phyloP scores from a whole-genome alignment of 2,888 invertebrate genomes.

The Apamea crenata region DNA sequence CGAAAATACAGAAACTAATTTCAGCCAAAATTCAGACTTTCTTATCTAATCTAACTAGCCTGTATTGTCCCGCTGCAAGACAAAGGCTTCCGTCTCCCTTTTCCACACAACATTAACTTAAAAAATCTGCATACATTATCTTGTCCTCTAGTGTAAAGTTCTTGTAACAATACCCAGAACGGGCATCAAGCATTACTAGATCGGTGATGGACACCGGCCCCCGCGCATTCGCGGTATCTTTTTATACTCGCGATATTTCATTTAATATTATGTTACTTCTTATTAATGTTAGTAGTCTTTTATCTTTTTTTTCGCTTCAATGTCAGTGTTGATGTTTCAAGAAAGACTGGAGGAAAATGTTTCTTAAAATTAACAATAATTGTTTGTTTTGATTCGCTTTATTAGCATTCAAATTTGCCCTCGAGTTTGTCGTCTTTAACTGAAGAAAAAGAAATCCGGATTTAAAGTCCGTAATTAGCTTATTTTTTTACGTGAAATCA shows the following conservation, averaged over 20 bases:
- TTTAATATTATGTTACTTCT: conserved; percentile 48
- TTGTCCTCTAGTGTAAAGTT: conserved; percentile 61
- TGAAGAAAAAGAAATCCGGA: not conserved
- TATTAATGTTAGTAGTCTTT: conserved; percentile 34
- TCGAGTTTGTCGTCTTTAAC: not conserved
- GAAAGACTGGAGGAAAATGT: conserved; percentile 50
- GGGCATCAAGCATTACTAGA: conserved; percentile 56
- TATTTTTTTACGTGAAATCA: conserved; percentile 41
- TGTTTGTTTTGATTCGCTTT: conserved; percentile 38
- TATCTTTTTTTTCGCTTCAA: conserved; percentile 27
- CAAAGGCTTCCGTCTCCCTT: too few species aligned
- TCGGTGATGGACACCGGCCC: conserved; percentile 64
- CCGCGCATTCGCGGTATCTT: conserved; percentile 53
- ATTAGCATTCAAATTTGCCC: not conserved
- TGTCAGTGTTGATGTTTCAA: conserved; percentile 42
- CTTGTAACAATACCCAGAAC: conserved; percentile 70
- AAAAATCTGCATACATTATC: conserved; percentile 13
- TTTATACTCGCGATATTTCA: conserved; percentile 50
- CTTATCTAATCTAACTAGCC: not conserved
- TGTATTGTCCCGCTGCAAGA: too few species aligned
- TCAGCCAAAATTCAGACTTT: not conserved
- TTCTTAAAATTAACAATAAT: conserved; percentile 27
- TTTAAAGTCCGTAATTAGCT: conserved; percentile 33
- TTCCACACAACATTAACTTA: not conserved
- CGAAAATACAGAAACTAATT: not conserved